A percentile compares a stretch with the other conserved stretches of the same genome.
Evolutionary conservation across 1,140 invertebrate genomes (phyloP).

Genomic region (Musca vetustissima): DNA sequence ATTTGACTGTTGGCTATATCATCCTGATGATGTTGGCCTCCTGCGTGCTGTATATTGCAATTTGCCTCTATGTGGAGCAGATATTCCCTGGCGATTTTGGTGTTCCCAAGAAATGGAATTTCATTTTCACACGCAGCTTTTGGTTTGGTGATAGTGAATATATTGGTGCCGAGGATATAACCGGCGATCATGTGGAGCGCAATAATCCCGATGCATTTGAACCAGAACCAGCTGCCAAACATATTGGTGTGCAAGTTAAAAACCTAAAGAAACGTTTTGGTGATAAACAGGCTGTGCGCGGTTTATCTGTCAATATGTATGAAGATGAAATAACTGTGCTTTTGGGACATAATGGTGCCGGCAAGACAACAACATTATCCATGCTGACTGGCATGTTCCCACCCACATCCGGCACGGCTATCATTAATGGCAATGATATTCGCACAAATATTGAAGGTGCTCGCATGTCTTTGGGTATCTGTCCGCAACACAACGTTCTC

Average conservation of each 20-base stretch:
- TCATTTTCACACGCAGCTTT: constrained; percentile 66
- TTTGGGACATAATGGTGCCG: constrained; percentile 76
- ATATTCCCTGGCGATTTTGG: constrained; percentile 74
- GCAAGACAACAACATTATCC: constrained; percentile 77
- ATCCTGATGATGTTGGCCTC: constrained; percentile 69
- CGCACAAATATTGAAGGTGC: constrained; percentile 62
- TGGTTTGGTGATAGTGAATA: constrained; percentile 52
- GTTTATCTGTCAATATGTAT: constrained; percentile 70
- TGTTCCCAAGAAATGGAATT: constrained; percentile 73
- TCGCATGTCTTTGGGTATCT: constrained; percentile 76
- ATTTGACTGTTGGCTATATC: constrained; percentile 67
- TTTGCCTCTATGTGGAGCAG: constrained; percentile 75
- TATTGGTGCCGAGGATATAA: constrained; percentile 38
- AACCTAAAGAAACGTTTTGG: constrained; percentile 65
- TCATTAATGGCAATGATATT: constrained; percentile 71
- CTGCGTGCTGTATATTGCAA: constrained; percentile 64
- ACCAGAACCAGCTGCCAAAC: constrained; percentile 59
- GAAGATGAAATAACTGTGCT: constrained; percentile 69
- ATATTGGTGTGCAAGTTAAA: constrained; percentile 65
- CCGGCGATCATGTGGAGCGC: constrained; percentile 27
- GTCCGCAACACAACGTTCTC: constrained; percentile 94
- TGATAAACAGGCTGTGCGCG: constrained; percentile 68
- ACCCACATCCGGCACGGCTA: constrained; percentile 69
- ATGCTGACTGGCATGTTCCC: constrained; percentile 77
- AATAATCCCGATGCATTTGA: constrained; percentile 58